Evolutionary conservation across 2,888 invertebrate genomes (phyloP).

Genomic region (Crocallis elinguaria): DNA sequence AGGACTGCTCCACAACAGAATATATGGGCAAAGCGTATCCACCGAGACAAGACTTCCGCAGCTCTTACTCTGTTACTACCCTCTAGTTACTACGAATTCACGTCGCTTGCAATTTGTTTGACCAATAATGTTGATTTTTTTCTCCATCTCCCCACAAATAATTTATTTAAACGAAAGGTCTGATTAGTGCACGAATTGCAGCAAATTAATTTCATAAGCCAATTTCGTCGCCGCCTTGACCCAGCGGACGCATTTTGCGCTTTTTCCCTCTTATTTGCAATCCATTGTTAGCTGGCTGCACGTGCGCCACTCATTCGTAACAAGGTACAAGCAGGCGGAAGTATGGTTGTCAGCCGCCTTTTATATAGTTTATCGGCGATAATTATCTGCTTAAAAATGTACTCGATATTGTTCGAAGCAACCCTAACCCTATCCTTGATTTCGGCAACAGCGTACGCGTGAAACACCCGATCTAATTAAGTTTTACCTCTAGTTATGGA

Average conservation of each 20-base stretch:
- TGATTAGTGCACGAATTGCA: background rate
- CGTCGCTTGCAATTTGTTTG: too few relatives aligned
- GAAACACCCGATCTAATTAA: too few relatives aligned
- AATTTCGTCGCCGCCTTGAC: slow-evolving; percentile 45
- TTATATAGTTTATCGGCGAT: slow-evolving; percentile 2
- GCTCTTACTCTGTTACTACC: too few relatives aligned
- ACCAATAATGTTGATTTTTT: too few relatives aligned
- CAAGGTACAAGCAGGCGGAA: slow-evolving; percentile 10
- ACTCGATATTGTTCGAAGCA: background rate
- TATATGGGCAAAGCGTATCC: too few relatives aligned
- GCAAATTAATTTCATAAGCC: slow-evolving; percentile 16
- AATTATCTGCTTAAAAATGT: background rate
- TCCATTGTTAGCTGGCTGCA: slow-evolving; percentile 38
- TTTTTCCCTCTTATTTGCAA: slow-evolving; percentile 46
- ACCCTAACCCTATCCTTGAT: background rate
- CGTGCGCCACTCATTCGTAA: slow-evolving; percentile 25
- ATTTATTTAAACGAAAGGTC: background rate
- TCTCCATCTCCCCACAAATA: too few relatives aligned
- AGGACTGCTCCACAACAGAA: too few relatives aligned
- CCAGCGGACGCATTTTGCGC: slow-evolving; percentile 48
- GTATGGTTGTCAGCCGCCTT: background rate
- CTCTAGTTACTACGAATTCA: too few relatives aligned
- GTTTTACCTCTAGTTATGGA: too few relatives aligned
- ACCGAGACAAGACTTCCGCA: too few relatives aligned
- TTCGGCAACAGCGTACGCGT: too few relatives aligned